Percentiles rank a stretch among this genome's conserved stretches.
These are phyloP conservation scores for Drosophila mayaguana DNA, from an alignment of 2,888 invertebrate species.

Conservation along the genomic window DNA sequence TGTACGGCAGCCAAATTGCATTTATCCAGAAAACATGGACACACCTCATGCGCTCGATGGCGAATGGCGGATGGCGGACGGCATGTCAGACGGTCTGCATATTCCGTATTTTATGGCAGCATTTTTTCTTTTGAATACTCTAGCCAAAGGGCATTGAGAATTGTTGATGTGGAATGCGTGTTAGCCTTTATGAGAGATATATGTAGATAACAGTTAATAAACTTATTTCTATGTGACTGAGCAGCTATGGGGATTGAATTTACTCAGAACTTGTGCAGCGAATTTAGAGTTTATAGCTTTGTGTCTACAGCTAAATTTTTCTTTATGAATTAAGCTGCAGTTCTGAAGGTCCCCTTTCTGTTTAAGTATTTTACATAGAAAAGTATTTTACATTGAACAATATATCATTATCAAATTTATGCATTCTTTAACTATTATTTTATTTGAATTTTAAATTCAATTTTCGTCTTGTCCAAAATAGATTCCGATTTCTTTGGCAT, in stretches of 20 bases:
- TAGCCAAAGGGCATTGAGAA: background rate
- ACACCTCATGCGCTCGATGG: conserved; percentile 22
- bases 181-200: background rate
- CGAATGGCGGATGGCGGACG: background rate
- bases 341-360: too few species aligned
- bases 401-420: too few species aligned
- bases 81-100: background rate
- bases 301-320: background rate
- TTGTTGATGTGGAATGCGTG: background rate
- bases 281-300: background rate
- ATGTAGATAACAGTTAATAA: background rate
- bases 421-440: too few species aligned
- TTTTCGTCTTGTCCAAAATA: too few species aligned
- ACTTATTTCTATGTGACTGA: background rate
- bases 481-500: too few species aligned
- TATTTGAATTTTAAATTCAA: too few species aligned
- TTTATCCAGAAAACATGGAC: conserved; percentile 43
- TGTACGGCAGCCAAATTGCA: conserved; percentile 58
- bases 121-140: background rate
- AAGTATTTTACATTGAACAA: too few species aligned
- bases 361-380: too few species aligned
- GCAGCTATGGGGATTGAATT: background rate
- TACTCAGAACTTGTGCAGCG: background rate
- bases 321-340: too few species aligned
- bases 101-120: background rate